Percentiles rank a stretch among this genome's conserved stretches.
Evolutionary conservation across 2,888 invertebrate species (phyloP).

Genomic region (Drosophila limbata): DNA sequence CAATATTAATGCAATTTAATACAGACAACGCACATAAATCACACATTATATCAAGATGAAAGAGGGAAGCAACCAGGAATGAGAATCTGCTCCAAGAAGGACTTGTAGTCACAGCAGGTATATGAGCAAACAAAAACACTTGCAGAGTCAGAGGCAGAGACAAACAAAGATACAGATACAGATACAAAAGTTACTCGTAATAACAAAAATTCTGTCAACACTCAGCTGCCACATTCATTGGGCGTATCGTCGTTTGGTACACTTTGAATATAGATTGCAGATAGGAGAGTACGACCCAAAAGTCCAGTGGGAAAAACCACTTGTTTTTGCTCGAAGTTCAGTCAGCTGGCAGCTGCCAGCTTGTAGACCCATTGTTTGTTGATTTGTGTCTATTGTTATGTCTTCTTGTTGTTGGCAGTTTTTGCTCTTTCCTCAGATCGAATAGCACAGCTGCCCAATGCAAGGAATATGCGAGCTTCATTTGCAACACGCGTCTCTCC

Average conservation of each 20-base stretch:
- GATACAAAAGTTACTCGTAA: conserved; percentile 20
- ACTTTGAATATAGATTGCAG: conserved; percentile 34
- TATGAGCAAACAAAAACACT: conserved; percentile 4
- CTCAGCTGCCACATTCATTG: conserved; percentile 36
- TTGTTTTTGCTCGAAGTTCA: conserved; percentile 48
- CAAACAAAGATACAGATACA: neutral
- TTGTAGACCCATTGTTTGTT: conserved; percentile 46
- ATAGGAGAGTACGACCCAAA: conserved; percentile 8
- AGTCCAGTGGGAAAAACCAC: conserved; percentile 25
- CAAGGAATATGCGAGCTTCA: conserved; percentile 15
- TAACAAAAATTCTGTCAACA: conserved; percentile 47
- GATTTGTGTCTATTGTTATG: conserved; percentile 59
- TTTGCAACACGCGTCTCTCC: conserved; percentile 1
- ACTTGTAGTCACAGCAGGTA: conserved; percentile 12
- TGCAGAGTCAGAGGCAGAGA: neutral
- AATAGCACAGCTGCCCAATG: conserved; percentile 5
- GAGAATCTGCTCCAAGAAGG: neutral
- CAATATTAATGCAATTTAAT: conserved; percentile 60
- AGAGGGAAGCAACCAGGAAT: neutral
- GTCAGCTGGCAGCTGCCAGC: conserved; percentile 29
- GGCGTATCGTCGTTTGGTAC: conserved; percentile 22
- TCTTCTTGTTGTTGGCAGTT: conserved; percentile 24
- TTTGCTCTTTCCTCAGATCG: conserved; percentile 5
- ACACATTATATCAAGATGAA: conserved; percentile 33
- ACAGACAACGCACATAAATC: conserved; percentile 57